These are phyloP conservation scores for Drosophila nasuta DNA, from an alignment of 1,140 invertebrate genomes.

Conservation along the genomic window DNA sequence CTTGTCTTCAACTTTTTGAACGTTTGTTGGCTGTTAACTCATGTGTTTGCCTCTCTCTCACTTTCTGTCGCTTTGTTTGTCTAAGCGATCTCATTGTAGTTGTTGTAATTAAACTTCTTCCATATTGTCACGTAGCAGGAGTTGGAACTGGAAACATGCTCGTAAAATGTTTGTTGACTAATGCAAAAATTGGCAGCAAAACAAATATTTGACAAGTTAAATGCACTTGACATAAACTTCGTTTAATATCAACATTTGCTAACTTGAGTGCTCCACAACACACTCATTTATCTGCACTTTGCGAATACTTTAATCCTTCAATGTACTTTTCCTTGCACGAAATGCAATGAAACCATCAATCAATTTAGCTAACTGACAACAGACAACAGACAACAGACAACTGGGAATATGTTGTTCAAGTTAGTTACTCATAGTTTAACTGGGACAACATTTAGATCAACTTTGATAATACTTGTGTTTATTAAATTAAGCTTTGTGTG, in stretches of 20 bases:
- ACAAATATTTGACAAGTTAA: slow-evolving; percentile 49
- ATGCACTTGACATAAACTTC: slow-evolving; percentile 33
- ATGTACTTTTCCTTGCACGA: slow-evolving; percentile 44
- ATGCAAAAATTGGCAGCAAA: slow-evolving; percentile 32
- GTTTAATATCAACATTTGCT: slow-evolving; percentile 37
- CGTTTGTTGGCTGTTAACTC: slow-evolving; percentile 26
- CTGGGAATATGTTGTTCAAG: background rate
- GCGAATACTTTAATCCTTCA: slow-evolving; percentile 56
- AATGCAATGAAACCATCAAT: slow-evolving; percentile 32
- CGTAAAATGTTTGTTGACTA: slow-evolving; percentile 28
- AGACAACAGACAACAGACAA: background rate
- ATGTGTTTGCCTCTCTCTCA: slow-evolving; percentile 6
- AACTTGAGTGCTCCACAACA: slow-evolving; percentile 19
- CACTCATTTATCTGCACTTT: slow-evolving; percentile 50
- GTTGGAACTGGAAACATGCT: background rate
- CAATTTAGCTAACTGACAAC: slow-evolving; percentile 37
- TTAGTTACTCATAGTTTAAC: background rate
- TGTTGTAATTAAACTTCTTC: slow-evolving; percentile 26
- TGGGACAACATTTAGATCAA: background rate
- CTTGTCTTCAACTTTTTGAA: slow-evolving; percentile 50
- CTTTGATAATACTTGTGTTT: background rate
- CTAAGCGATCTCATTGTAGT: slow-evolving; percentile 12
- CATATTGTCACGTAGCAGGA: slow-evolving; percentile 34
- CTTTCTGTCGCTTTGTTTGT: slow-evolving; percentile 10
- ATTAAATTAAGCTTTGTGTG: background rate